Evolutionary conservation across 2,888 invertebrate genomes (phyloP), one percentile per base, ranked within the genome.

Genomic region (Mayetiola destructor): DNA sequence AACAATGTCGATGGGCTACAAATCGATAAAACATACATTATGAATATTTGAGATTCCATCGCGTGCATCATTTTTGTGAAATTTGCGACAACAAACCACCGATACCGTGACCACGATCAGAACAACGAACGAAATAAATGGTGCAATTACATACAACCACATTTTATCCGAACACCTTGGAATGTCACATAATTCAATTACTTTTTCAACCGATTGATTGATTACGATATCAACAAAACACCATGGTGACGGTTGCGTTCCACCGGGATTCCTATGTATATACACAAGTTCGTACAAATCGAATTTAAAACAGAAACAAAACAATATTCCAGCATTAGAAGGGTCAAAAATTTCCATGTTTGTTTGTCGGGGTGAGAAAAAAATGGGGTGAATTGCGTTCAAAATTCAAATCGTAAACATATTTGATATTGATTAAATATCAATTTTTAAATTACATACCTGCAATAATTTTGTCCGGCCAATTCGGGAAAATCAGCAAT

Each of bases 181-280:
- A 63, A 97, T 84, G 64, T 86, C 80, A 72, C 96, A 97, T 58
- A 81, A 73, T 68, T 93, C 91, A 32, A 72, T 69, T 37, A 66
- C 65, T 66, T 82, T 83, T 62, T 83, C 81, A 64, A 80, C 80
- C 64, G 83, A 82, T 59, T 81, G 82, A 64, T 80, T 78, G 5
- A 52, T 52, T 8, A 52, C 52, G 60, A 70, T 74, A 59, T 80
- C 81, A 16, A 85, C 80, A 63, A 82, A 89, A 73, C 96, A 97
- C 89, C 95, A 97, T 0, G 96, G 96, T 62, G 85, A 84, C 1
- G 76, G 68, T 68, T 88, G 85, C 1, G 79, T 74, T 30, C 84
- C 84, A 23, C 87, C 90, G 35, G 96, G 96, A 73, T 97, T 96
- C 60, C 95, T 83, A n/a, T n/a, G n/a, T n/a, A n/a, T n/a, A n/a